A percentile compares a stretch with the other conserved stretches of the same genome.
Conservation (phyloP, 2,888 invertebrate genomes). For the Corythucha ciliata region DNA sequence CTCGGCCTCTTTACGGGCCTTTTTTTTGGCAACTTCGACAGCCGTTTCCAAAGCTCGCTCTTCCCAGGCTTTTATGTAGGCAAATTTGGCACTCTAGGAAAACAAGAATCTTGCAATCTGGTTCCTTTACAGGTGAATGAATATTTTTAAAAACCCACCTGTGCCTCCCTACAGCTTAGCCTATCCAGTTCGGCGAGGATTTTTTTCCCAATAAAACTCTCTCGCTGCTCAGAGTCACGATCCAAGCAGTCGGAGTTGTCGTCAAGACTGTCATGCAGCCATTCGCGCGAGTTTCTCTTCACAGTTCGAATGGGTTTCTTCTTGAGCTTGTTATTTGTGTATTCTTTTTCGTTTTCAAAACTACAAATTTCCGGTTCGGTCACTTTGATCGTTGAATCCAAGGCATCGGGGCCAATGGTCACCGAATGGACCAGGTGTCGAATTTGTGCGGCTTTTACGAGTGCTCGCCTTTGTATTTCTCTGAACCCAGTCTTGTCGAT, state of each 20-base stretch:
- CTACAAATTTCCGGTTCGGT: neutral
- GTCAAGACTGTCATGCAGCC: no score
- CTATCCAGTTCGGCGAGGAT: slow-evolving; percentile 22
- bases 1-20: slow-evolving; percentile 14
- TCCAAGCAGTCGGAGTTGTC: no score
- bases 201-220: slow-evolving; percentile 16
- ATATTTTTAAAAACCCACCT: no score
- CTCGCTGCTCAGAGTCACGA: slow-evolving; percentile 9
- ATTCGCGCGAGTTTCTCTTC: no score
- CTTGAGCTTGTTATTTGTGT: no score
- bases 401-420: slow-evolving; percentile 21
- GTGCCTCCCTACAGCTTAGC: slow-evolving; percentile 22
- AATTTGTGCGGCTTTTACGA: slow-evolving; percentile 20
- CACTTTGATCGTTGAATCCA: neutral
- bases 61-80: slow-evolving; percentile 9
- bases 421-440: slow-evolving; percentile 3
- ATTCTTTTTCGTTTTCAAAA: no score
- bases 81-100: slow-evolving; percentile 16
- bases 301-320: no score
- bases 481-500: slow-evolving; percentile 29
- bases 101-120: no score
- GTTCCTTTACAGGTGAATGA: no score
- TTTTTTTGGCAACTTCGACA: neutral
- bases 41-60: slow-evolving; percentile 5
- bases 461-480: slow-evolving; percentile 16